Base-by-base conservation (phyloP, 2,797 vertebrate genomes). In the Enteromius unitaeniatus region DNA sequence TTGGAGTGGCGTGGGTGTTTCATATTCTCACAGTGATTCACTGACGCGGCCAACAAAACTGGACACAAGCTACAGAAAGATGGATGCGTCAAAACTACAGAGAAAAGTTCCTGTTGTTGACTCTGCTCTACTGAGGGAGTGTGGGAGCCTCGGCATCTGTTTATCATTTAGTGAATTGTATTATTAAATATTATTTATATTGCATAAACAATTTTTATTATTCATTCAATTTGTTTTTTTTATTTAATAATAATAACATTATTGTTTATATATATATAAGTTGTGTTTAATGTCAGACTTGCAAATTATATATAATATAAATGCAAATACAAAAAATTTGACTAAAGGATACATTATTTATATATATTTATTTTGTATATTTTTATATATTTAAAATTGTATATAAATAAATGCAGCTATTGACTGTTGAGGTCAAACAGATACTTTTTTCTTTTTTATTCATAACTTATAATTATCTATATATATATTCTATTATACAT, bases 21-120 rank as follows among this genome's bases (percentile, higher is more conserved):
- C 77, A 67, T 21, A 28, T 62, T 49, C 72, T 84, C 15, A 37
- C 42, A 37, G 19, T 34, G 74, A 84, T 87, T 84, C 86, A 73
- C 86, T 77, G 37, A 81, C 55, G 67, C n/a, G 42, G 84, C 37
- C 3, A 34, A 70, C 5, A 10, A 28, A 68, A 69, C 23, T 67
- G 79, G 74, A 55, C 65, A 23, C 13, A 72, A 64, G 55, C 19
- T 14, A 26, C 55, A 65, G 55, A 82, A 82, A 79, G 37, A 40
- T 23, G 58, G 26, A 69, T 37, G 64, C 7, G 15, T 31, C 9
- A 3, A 45, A 65, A 79, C 55, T 40, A 47, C 53, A 0, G 37
- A 70, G 67, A 82, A 76, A 1, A 64, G 31, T 62, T 64, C n/a
- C 42, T 31, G 65, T 78, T 64, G 31, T 23, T 28, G n/a, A n/a